Conservation (phyloP, 2,113 vertebrate genomes). For the Myiozetetes cayanensis region DNA sequence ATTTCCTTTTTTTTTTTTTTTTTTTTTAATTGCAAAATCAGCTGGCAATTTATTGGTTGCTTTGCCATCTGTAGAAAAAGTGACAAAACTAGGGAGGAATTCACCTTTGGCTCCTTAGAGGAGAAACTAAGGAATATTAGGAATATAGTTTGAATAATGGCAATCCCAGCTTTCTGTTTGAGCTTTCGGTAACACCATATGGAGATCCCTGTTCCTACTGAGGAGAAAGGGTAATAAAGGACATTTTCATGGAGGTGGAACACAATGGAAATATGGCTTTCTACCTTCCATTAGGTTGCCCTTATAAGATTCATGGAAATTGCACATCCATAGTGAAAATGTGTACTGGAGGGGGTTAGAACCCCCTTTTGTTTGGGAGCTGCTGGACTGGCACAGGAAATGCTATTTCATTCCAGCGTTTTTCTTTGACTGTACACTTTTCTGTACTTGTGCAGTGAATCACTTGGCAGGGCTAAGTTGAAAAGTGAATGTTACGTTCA, state of each 20-base stretch:
- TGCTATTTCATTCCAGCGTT: slow-evolving; percentile 1
- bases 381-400: slow-evolving; percentile 2
- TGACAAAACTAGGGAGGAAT: background rate
- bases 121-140: background rate
- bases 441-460: background rate
- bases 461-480: slow-evolving; percentile 16
- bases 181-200: background rate
- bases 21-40: background rate
- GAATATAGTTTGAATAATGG: background rate
- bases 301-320: background rate
- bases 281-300: background rate
- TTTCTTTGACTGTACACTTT: slow-evolving; percentile 24
- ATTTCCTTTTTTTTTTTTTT: background rate
- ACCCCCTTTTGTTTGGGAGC: slow-evolving; percentile 31
- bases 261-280: background rate
- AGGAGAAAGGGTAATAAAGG: background rate
- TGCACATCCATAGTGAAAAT: background rate
- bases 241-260: background rate
- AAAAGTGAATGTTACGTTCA: background rate
- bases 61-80: background rate
- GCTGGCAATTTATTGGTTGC: background rate
- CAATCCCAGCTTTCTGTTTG: background rate
- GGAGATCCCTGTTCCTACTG: background rate
- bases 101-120: background rate
- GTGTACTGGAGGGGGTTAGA: background rate